Evolutionary conservation across 2,888 invertebrate genomes (phyloP), one percentile per base, ranked within the genome.

Genomic region (Folsomia manolachei): DNA sequence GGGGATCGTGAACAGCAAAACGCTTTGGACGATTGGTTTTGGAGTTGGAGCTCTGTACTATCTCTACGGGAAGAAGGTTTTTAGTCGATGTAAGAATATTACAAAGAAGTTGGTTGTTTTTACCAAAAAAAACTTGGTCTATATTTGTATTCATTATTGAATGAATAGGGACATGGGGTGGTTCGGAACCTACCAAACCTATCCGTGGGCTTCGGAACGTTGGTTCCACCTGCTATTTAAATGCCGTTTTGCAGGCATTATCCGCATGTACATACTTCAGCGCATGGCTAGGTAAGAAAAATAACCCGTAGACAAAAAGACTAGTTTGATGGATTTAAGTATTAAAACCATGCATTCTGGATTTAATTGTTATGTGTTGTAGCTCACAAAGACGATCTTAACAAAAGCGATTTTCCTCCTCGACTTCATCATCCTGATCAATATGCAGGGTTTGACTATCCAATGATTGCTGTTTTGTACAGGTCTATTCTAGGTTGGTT

Each of bases 141-240:
- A 39, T 9, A 39, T 9, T 9, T 39, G 39, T 39, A 39, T 39
- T 39, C 39, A 39, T 39, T 39, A 39, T 39, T 39, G 39, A 39
- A 4, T 9, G 39, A 39, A 39, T 39, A 39, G 4, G 4, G 14
- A 39, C 39, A 39, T 9, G 39, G 39, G 39, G 39, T n/a, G n/a
- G n/a, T n/a, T n/a, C n/a, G n/a, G n/a, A 39, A 9, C 39, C 39
- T 14, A 14, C 14, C 7, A 39, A 51, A 0, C 72, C 71, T 0
- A 69, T 84, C 69, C 82, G 83, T 66, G 97, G 96, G 9, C 87
- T 97, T 52, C 91, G 92, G 79, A 97, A 97, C 86, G 87, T 95
- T 77, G 96, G 96, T 60, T 90, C 93, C 80, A 95, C 95, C 0
- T 97, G 97, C 84, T 97, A 96, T 83, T 85, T 97, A 70, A 97